Percentiles rank a stretch among this genome's conserved stretches.
Conservation (phyloP, 2,888 invertebrate species). For the Cordilura impudica region DNA sequence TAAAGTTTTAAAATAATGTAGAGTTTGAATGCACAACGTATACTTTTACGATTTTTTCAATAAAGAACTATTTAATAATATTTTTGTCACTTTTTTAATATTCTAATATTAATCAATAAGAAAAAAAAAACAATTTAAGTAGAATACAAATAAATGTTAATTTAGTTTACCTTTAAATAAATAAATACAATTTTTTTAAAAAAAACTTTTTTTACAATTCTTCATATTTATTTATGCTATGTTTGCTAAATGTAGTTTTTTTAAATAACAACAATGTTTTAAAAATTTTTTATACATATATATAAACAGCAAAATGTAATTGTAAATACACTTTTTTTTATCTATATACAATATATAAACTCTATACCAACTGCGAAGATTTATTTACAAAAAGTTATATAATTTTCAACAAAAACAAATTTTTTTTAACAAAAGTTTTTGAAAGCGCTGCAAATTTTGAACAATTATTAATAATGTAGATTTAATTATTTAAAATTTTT, state of each 20-base stretch:
- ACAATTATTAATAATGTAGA: slow-evolving; percentile 10
- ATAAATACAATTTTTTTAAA: not conserved
- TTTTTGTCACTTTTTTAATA: not conserved
- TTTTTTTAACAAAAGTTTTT: slow-evolving; percentile 40
- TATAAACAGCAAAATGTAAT: slow-evolving; percentile 18
- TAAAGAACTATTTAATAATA: not conserved
- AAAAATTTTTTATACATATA: not conserved
- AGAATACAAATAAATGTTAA: not conserved
- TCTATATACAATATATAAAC: not conserved
- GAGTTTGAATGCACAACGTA: not conserved
- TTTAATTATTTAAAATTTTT: slow-evolving; percentile 18
- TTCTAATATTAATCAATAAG: no score
- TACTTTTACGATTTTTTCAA: not conserved
- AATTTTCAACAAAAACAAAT: slow-evolving; percentile 19
- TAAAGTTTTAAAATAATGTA: not conserved
- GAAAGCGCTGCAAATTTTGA: slow-evolving; percentile 59
- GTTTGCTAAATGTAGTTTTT: slow-evolving; percentile 1
- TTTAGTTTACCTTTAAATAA: not conserved
- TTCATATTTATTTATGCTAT: not conserved
- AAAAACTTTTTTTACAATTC: not conserved
- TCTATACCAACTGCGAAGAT: slow-evolving; percentile 57
- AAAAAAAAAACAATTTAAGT: not conserved
- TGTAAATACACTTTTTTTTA: slow-evolving; percentile 53
- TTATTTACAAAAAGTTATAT: slow-evolving; percentile 48
- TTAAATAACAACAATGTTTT: not conserved